Conservation (phyloP, 2,113 vertebrate genomes). For the Barbus barbus region DNA sequence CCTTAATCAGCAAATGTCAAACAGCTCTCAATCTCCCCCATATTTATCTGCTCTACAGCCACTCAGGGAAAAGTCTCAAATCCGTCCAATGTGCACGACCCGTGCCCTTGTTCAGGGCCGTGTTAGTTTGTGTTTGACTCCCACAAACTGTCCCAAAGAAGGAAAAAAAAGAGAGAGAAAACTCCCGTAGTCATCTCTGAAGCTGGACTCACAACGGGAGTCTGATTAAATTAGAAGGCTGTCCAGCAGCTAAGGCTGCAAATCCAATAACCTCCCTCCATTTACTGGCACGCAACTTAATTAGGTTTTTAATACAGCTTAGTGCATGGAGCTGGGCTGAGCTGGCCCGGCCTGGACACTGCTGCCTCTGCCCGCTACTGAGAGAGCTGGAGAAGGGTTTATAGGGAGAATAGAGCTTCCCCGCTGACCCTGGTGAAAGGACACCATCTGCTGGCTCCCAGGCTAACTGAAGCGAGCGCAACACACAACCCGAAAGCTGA, state of each 20-base stretch:
- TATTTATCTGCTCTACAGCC: background rate
- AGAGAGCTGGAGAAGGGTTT: slow-evolving; percentile 27
- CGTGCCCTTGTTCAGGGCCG: slow-evolving; percentile 5
- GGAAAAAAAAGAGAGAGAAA: slow-evolving; percentile 28
- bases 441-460: slow-evolving; percentile 91
- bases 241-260: slow-evolving; percentile 81
- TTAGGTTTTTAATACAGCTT: slow-evolving; percentile 93
- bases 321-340: slow-evolving; percentile 72
- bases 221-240: slow-evolving; percentile 73
- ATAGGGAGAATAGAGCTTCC: slow-evolving; percentile 62
- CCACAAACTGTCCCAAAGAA: slow-evolving; percentile 41
- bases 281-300: slow-evolving; percentile 89
- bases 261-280: slow-evolving; percentile 86
- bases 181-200: slow-evolving; percentile 42
- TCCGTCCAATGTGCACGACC: slow-evolving; percentile 26
- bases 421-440: slow-evolving; percentile 82
- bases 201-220: slow-evolving; percentile 68
- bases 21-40: slow-evolving; percentile 41
- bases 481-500: slow-evolving; percentile 49
- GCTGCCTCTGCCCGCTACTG: slow-evolving; percentile 69
- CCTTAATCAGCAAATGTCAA: slow-evolving; percentile 53
- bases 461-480: slow-evolving; percentile 68
- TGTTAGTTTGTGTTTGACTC: slow-evolving; percentile 40
- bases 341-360: slow-evolving; percentile 72
- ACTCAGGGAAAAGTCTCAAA: slow-evolving; percentile 43